Evolutionary conservation across 2,888 invertebrate genomes (phyloP).

Genomic region (Rhagium mordax): DNA sequence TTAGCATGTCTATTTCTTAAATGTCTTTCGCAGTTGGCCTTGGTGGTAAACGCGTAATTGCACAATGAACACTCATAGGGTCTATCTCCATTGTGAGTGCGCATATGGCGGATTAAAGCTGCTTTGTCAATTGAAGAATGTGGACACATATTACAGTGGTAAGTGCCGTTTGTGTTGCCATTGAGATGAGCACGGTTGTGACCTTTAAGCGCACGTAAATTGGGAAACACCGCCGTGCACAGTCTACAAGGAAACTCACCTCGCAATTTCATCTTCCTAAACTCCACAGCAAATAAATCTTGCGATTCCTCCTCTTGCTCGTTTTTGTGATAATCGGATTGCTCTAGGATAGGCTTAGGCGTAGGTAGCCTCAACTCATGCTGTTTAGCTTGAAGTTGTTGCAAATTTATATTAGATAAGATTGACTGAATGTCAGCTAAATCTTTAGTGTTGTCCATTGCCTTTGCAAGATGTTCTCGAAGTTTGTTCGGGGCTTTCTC

Average conservation of each 20-base stretch:
- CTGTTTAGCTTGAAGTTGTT: conserved; percentile 73
- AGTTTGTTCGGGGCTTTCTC: conserved; percentile 56
- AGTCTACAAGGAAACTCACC: conserved; percentile 93
- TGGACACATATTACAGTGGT: conserved; percentile 94
- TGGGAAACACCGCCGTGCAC: conserved; percentile 91
- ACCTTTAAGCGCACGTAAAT: conserved; percentile 90
- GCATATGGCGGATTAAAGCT: conserved; percentile 91
- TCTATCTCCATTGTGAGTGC: conserved; percentile 95
- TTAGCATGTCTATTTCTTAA: conserved; percentile 92
- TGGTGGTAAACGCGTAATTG: conserved; percentile 96
- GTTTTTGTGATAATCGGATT: conserved; percentile 61
- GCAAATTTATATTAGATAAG: conserved; percentile 82
- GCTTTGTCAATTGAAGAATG: conserved; percentile 93
- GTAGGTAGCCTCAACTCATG: conserved; percentile 41
- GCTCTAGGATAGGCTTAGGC: conserved; percentile 43
- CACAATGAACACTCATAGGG: conserved; percentile 97
- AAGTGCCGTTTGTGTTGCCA: conserved; percentile 83
- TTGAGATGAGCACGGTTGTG: conserved; percentile 91
- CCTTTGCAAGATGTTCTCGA: conserved; percentile 59
- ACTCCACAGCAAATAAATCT: conserved; percentile 87
- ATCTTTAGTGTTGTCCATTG: conserved; percentile 78
- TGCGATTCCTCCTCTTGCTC: conserved; percentile 83
- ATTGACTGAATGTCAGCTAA: conserved; percentile 91
- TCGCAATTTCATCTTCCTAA: conserved; percentile 90
- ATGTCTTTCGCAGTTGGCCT: conserved; percentile 97